Evolutionary conservation across 2,113 vertebrate species (phyloP), one percentile per base, ranked within the genome.

Genomic region (Octodon degus): DNA sequence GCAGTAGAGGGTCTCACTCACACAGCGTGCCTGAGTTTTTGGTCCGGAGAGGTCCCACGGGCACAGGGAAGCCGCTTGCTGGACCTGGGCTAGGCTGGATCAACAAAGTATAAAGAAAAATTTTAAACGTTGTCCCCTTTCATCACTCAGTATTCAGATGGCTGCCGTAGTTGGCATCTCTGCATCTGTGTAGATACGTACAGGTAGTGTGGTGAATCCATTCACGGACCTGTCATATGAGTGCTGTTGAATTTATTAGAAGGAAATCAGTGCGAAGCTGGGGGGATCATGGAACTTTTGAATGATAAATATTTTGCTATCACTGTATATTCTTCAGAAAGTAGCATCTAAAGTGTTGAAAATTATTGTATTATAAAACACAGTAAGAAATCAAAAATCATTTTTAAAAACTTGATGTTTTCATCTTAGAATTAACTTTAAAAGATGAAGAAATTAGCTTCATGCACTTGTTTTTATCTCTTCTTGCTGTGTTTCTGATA

Each of bases 401-500:
- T 67, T 86, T 86, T 86, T 62, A 70, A 55, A 89, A 91, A 92
- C 8, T 11, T 34, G 1, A 60, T 63, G 4, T 93, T 96, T 95
- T 37, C 60, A 79, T 93, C 76, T 77, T 76, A 34, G 11, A 50
- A 0, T 40, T 90, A 84, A 27, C 34, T 86, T 25, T 89, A 40
- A 93, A 96, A 91, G 53, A 77, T 86, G 50, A 76, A 63, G 90
- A 85, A 86, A 81, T 70, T 86, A 77, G 32, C 43, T 82, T 91
- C n/a, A 79, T 88, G 34, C 32, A 43, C 91, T 96, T 67, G 81
- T 94, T 95, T 93, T 60, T 27, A 77, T 89, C 34, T 81, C 30
- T 11, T 85, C 12, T 8, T 62, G 30, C 83, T 67, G 34, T 11
- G n/a, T 62, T 60, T 62, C 40, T 77, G 37, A 93, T 80, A 88